Evolutionary conservation across 2,888 invertebrate genomes (phyloP), one percentile per base, ranked within the genome.

Genomic region (Microchrysa polita): DNA sequence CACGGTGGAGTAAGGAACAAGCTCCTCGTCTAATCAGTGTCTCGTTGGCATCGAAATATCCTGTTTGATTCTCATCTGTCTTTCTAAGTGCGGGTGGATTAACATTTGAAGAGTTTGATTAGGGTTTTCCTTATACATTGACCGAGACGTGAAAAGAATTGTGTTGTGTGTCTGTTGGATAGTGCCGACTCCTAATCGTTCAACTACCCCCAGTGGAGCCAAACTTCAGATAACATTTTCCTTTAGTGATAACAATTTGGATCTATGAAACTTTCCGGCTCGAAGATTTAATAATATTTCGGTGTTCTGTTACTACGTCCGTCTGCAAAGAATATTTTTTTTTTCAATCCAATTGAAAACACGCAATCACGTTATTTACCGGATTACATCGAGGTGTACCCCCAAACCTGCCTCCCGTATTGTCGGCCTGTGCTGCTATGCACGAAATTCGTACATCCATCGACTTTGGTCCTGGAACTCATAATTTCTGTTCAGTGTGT

Each of bases 91-190:
- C 16, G 27, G 20, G 65, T 65, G 48, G 27, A 44, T 65, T 44
- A 65, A 48, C 65, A 44, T 42, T 48, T 65, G 65, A 65, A 65
- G 44, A 65, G 65, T 61, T 61, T 44, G 65, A 65, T 12, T 48
- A 34, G 55, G 5, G 18, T 59, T 69, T 57, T 22, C 18, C 42
- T 20, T n/a, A 57, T 42, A 14, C 53, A 60, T 42, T 20, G 53
- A 57, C 63, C 75, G 63, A 61, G 48, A 22, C 53, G 57, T 63
- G 27, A 72, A 22, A 72, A 22, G 55, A 59, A 18, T 27, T 57
- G 72, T 67, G 72, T 59, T 60, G 69, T 67, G 73, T 69, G 75
- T 73, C 69, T 73, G 60, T 23, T 73, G 69, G 59, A 72, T 69
- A 73, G 73, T 75, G n/a, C n/a, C n/a, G n/a, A 61, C 53, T 72